Base-by-base conservation (phyloP, 2,888 invertebrate genomes). In the Nomada flava region DNA sequence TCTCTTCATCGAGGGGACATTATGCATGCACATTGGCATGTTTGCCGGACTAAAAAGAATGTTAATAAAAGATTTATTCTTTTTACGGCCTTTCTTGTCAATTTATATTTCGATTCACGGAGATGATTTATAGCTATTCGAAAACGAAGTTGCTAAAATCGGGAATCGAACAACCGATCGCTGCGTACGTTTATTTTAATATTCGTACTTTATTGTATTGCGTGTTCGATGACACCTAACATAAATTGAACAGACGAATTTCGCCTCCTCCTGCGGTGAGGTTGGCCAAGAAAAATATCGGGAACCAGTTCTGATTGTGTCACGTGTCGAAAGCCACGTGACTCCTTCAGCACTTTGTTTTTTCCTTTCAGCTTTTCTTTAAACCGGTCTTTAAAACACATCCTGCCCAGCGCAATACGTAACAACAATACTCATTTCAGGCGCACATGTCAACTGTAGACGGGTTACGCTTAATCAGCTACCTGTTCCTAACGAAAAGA, bases 151-250 rank as follows among this genome's bases (percentile, higher is more conserved):
- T 7, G 7, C 36, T 7, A 36, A 36, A 36, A 36, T 36, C 7
- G 36, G 36, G 36, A 36, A 36, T 36, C 36, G 36, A 36, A 7
- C 7, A 36, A 7, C 36, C 36, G 7, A 36, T 36, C 36, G 36
- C 7, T 36, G 36, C 7, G 36, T 7, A 7, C 7, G 36, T 7
- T 36, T 7, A 36, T 69, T 26, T 71, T 60, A 79, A 79, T 75
- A 82, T 82, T 71, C 80, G 64, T 70, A 53, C 11, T 47, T 60
- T 53, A 26, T 71, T 63, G 42, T 70, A 57, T 65, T 76, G 55
- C 52, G 59, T 5, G 67, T 55, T 75, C 69, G 72, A 72, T 52
- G 44, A 20, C 50, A 53, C 50, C 5, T 80, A 64, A 72, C 65
- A 81, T 50, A 55, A 76, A 18, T 53, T 78, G 55, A 20, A 18